phyloP scores from a whole-genome alignment of 2,888 invertebrate genomes.

The Chrysina gloriosa region DNA sequence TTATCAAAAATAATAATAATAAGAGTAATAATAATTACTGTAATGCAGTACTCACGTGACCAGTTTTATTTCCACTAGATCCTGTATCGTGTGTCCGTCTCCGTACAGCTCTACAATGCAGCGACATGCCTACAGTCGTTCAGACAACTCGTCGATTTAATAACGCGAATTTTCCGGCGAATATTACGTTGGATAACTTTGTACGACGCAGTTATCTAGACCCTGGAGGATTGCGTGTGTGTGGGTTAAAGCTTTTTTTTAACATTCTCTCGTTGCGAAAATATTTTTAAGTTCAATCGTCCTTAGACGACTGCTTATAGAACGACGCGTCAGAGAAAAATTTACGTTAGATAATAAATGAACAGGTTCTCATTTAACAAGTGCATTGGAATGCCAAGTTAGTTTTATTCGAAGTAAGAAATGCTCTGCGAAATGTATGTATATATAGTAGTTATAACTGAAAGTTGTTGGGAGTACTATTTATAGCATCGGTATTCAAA shows the following conservation, averaged over 20 bases:
- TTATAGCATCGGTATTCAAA: too few relatives aligned
- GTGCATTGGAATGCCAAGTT: slow-evolving; percentile 15
- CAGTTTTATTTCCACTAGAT: slow-evolving; percentile 58
- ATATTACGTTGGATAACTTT: slow-evolving; percentile 13
- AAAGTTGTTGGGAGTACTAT: too few relatives aligned
- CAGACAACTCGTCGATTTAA: not conserved
- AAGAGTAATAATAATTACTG: slow-evolving; percentile 27
- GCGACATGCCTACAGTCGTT: slow-evolving; percentile 34
- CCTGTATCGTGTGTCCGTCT: slow-evolving; percentile 53
- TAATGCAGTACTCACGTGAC: slow-evolving; percentile 54
- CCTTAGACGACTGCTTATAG: not conserved
- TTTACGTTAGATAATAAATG: slow-evolving; percentile 28
- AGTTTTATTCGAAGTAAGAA: not conserved
- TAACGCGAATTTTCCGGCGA: not conserved
- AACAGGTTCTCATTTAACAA: slow-evolving; percentile 28
- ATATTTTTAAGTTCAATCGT: slow-evolving; percentile 51
- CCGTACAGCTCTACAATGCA: slow-evolving; percentile 38
- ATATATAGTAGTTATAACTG: too few relatives aligned
- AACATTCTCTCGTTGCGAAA: slow-evolving; percentile 53
- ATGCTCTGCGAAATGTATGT: too few relatives aligned
- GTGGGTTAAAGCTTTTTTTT: slow-evolving; percentile 42
- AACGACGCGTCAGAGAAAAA: slow-evolving; percentile 28
- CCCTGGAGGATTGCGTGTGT: slow-evolving; percentile 51
- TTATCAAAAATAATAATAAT: slow-evolving; percentile 35
- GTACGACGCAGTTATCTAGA: slow-evolving; percentile 33